Conservation (phyloP, 2,113 vertebrate species). For the Myotis lucifugus region DNA sequence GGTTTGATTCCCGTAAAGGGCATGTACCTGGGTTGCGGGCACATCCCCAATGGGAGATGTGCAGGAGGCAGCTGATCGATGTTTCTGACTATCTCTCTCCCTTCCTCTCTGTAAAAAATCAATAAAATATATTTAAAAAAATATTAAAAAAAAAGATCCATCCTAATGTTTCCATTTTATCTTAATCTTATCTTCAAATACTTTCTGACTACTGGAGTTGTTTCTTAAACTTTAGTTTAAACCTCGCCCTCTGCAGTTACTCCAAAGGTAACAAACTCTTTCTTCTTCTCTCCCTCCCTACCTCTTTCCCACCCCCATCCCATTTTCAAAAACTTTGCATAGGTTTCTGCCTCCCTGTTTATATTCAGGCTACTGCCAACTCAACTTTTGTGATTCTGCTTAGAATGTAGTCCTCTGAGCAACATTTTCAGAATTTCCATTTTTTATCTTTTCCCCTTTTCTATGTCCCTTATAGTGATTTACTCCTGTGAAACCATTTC, state of each 20-base stretch:
- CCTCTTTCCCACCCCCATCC: fast-evolving
- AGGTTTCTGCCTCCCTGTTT: background rate
- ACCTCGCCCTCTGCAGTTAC: background rate
- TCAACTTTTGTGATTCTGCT: background rate
- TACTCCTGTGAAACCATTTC: background rate
- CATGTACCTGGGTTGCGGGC: too few species aligned
- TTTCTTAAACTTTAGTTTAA: background rate
- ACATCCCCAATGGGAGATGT: too few species aligned
- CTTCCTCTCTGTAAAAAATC: too few species aligned
- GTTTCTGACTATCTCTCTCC: too few species aligned
- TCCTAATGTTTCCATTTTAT: background rate
- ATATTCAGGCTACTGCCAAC: background rate
- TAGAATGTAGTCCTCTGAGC: background rate
- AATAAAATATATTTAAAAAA: too few species aligned
- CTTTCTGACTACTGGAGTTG: background rate
- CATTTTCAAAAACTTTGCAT: background rate
- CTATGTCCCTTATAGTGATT: background rate
- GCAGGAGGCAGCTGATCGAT: too few species aligned
- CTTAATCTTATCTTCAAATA: background rate
- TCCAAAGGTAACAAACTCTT: background rate
- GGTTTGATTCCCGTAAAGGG: too few species aligned
- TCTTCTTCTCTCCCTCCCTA: background rate
- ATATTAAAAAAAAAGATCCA: too few species aligned
- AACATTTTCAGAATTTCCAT: background rate
- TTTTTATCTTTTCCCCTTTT: background rate